Conservation (phyloP, 2,797 vertebrate genomes). For the Parotocinclus haroldoi region DNA sequence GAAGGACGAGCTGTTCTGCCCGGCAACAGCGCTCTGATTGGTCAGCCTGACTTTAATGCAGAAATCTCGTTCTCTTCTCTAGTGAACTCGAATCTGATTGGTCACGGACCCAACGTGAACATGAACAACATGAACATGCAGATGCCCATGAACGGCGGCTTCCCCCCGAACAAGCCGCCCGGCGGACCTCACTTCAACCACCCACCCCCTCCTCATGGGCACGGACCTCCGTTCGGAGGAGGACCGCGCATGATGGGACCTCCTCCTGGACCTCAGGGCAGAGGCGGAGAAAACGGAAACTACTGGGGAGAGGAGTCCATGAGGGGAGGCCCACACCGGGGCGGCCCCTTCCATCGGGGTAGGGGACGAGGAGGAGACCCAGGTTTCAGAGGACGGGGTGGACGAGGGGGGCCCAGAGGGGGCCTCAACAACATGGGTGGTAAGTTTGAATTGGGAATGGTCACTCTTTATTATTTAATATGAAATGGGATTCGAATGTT, state of each 20-base stretch:
- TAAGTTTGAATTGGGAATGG: constrained; percentile 36
- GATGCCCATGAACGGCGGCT: constrained; percentile 81
- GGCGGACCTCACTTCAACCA: constrained; percentile 79
- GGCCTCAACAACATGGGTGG: constrained; percentile 81
- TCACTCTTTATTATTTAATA: too few species aligned
- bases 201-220: constrained; percentile 78
- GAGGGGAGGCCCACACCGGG: constrained; percentile 76
- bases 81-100: constrained; percentile 77
- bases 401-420: constrained; percentile 79
- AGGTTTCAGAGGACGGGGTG: constrained; percentile 79
- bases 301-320: constrained; percentile 84
- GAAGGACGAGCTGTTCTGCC: too few species aligned
- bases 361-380: constrained; percentile 80
- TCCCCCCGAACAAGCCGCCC: constrained; percentile 77
- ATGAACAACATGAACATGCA: constrained; percentile 73
- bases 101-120: constrained; percentile 71
- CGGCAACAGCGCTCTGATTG: too few species aligned
- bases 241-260: constrained; percentile 85
- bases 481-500: background rate
- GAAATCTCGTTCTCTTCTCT: constrained; percentile 1
- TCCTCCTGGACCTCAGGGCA: constrained; percentile 75
- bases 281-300: constrained; percentile 73
- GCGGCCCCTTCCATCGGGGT: constrained; percentile 78
- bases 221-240: constrained; percentile 71
- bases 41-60: too few species aligned